Evolutionary conservation across 1,140 invertebrate genomes (phyloP), one percentile per base, ranked within the genome.

Genomic region (Pseudomyrmex dendroicus): DNA sequence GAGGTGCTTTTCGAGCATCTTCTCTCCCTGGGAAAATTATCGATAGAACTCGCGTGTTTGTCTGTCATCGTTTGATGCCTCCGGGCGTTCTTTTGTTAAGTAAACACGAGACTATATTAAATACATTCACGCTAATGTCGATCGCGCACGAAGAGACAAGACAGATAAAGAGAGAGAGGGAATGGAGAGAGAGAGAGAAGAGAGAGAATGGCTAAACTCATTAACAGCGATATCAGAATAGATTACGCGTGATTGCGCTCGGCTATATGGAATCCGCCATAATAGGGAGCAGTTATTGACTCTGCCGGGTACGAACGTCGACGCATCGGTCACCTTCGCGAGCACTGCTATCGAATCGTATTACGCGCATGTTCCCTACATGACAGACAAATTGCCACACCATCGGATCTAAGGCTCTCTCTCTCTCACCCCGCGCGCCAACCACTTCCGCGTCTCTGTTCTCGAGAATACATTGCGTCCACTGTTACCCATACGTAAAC

Each of bases 251-350:
- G 74, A 52, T 66, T 20, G 61, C 72, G 25, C n/a, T 35, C 15
- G 12, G n/a, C 70, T 77, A 82, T 62, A 67, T 7, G 44, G 25
- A 35, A 46, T 59, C 77, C 64, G 46, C 56, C 56, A 54, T 74
- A 84, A 83, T 63, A 72, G 63, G 35, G 50, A 25, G 25, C 74
- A 87, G 86, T 86, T 84, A 78, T 86, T 73, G 85, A 82, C 77
- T 61, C 10, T 48, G 61, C 44, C 62, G 20, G 56, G 17, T 56
- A 68, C 64, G 20, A 84, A 84, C 50, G 64, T 80, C 83, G 68
- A 87, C 73, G 67, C 50, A 83, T 87, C 85, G 86, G 86, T 87
- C 86, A 57, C 61, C 70, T 74, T 66, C 63, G 56, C 73, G 52
- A 70, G 66, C 50, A 46, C 73, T 48, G 61, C 25, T 35, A 59